Percentiles rank a stretch among this genome's conserved stretches.
phyloP scores from a whole-genome alignment of 1,140 invertebrate genomes.

The Bilobella aurantiaca region DNA sequence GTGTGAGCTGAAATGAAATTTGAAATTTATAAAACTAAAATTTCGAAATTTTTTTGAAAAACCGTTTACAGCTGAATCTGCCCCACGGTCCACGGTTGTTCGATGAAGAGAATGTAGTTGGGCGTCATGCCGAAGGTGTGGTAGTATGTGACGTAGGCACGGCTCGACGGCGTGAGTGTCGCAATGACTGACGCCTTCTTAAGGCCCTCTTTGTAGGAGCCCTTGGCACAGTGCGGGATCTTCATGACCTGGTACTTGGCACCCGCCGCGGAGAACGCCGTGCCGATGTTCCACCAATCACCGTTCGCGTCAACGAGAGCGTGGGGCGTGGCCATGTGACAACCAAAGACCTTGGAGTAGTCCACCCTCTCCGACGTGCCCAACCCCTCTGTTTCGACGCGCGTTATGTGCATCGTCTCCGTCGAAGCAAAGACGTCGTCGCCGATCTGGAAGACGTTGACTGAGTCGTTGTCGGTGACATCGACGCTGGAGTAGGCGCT shows the following conservation, averaged over 20 bases:
- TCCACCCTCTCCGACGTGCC: slow-evolving; percentile 42
- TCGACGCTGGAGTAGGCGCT: slow-evolving; percentile 9
- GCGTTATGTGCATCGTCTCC: slow-evolving; percentile 37
- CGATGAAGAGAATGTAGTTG: slow-evolving; percentile 29
- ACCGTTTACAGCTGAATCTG: too few relatives aligned
- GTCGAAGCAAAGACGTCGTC: slow-evolving; percentile 40
- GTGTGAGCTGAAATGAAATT: too few relatives aligned
- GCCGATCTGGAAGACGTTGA: slow-evolving; percentile 40
- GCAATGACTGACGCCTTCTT: slow-evolving; percentile 37
- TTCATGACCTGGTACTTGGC: slow-evolving; percentile 33
- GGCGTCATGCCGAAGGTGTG: slow-evolving; percentile 30
- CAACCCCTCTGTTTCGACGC: slow-evolving; percentile 36
- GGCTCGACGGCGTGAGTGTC: slow-evolving; percentile 41
- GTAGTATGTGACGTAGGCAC: slow-evolving; percentile 41
- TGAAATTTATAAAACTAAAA: too few relatives aligned
- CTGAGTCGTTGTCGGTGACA: slow-evolving; percentile 40
- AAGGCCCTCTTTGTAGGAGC: slow-evolving; percentile 33
- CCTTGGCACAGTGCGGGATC: slow-evolving; percentile 24
- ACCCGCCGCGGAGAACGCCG: slow-evolving; percentile 33
- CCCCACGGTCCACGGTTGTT: slow-evolving; percentile 26
- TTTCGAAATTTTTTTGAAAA: too few relatives aligned
- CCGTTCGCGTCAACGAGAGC: slow-evolving; percentile 37
- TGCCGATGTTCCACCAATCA: slow-evolving; percentile 41
- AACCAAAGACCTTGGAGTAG: slow-evolving; percentile 37
- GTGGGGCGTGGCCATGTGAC: slow-evolving; percentile 41